phyloP scores from a whole-genome alignment of 53 echinoderm and acorn worm genomes.

The Holothuria scabra region DNA sequence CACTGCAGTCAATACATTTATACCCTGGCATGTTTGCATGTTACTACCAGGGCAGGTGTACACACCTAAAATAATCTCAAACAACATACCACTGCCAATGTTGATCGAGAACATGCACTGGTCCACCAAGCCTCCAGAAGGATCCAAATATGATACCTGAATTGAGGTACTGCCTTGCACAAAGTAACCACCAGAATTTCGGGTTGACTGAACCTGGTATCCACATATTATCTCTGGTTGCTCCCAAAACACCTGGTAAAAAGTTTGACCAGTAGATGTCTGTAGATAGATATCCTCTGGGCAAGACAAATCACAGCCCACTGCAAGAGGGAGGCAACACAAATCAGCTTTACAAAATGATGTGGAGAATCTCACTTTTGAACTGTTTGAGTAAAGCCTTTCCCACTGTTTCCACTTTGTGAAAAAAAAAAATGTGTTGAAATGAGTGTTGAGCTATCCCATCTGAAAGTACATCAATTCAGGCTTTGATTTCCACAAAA shows the following conservation, averaged over 20 bases:
- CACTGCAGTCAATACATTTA: too few species aligned
- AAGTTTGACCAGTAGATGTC: not conserved
- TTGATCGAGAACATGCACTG: not conserved
- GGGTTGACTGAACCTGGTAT: not conserved
- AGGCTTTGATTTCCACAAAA: too few species aligned
- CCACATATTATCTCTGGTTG: not conserved
- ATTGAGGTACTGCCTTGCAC: not conserved
- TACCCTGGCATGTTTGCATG: too few species aligned
- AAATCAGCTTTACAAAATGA: not conserved
- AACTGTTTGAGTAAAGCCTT: not conserved
- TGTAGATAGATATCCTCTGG: constrained; percentile 4
- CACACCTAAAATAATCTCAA: too few species aligned
- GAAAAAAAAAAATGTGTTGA: too few species aligned
- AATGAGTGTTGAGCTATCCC: too few species aligned
- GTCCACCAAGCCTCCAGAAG: not conserved
- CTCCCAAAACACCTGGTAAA: constrained; percentile 20
- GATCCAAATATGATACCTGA: too few species aligned
- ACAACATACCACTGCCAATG: not conserved
- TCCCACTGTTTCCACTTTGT: too few species aligned
- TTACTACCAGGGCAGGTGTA: too few species aligned
- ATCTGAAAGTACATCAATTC: too few species aligned
- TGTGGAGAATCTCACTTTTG: not conserved
- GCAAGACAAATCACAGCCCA: not conserved
- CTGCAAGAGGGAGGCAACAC: not conserved
- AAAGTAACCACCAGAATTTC: constrained; percentile 4